Evolutionary conservation across 2,797 vertebrate genomes (phyloP).

Genomic region (Melanotaenia boesemani): DNA sequence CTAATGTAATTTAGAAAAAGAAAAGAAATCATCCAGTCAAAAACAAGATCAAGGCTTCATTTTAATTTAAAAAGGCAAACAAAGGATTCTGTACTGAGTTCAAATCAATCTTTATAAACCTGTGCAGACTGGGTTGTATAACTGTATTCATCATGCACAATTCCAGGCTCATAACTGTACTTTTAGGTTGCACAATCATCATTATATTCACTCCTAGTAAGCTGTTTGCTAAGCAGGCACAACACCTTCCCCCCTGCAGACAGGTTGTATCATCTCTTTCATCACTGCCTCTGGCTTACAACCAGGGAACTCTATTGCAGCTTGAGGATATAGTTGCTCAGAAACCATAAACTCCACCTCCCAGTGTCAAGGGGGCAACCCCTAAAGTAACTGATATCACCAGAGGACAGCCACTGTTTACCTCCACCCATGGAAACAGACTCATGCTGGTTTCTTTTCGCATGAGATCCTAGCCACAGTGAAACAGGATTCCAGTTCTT

Average conservation of each 20-base stretch:
- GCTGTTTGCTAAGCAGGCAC: background rate
- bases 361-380: conserved; percentile 50
- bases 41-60: no score
- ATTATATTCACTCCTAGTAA: background rate
- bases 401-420: conserved; percentile 63
- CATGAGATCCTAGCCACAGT: conserved; percentile 26
- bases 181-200: background rate
- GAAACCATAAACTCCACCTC: conserved; percentile 65
- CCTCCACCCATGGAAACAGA: conserved; percentile 65
- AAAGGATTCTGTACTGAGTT: background rate
- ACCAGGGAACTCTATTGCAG: conserved; percentile 32
- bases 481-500: conserved; percentile 51
- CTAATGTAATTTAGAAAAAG: no score
- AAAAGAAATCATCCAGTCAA: no score
- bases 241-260: background rate
- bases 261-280: conserved; percentile 17
- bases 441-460: conserved; percentile 49
- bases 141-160: background rate
- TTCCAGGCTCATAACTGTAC: background rate
- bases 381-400: conserved; percentile 62
- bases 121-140: background rate
- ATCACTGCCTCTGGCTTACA: conserved; percentile 21
- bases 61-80: no score
- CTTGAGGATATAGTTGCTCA: conserved; percentile 63
- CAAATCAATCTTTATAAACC: background rate